Evolutionary conservation across 1,140 invertebrate species (phyloP), one percentile per base, ranked within the genome.

Genomic region (Meloidogyne exigua): DNA sequence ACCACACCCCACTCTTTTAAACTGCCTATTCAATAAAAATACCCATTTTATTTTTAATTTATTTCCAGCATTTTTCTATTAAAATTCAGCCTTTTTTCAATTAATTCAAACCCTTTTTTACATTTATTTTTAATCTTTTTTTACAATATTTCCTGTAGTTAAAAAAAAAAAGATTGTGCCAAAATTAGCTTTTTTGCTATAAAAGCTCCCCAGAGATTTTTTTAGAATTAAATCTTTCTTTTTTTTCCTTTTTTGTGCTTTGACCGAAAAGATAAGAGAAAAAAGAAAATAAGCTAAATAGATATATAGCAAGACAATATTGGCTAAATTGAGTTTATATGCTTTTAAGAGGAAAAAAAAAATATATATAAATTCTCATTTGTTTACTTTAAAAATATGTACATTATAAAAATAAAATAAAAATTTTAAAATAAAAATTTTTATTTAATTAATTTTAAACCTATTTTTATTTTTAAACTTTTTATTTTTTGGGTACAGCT

Each of bases 111-210:
- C 18, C 44, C 44, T 18, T 49, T 49, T 49, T 49, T 49, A 18
- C 13, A 49, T 49, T 49, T 49, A 49, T 49, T 49, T 49, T 49
- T 49, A 49, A 18, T 18, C 15, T 49, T 49, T 18, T 18, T 7
- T 49, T 49, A 18, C 18, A 49, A 49, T 49, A 18, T 49, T 49
- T 49, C 44, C 44, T 49, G 36, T 39, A 39, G 36, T 39, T 39
- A 39, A 39, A 44, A 44, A 49, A 39, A 39, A 44, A 44, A 49
- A 49, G 15, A 49, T 49, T 49, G 44, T 49, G 44, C 44, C 44
- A 18, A 57, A 57, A 57, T 57, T 57, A 57, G 49, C 49, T 57
- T 57, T 57, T 57, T 44, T 44, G 49, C 49, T 57, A 57, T 57
- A 57, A 57, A 57, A 57, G 49, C 49, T 57, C 49, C 49, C 49